Evolutionary conservation across 2,113 vertebrate species (phyloP), one percentile per base, ranked within the genome.

Genomic region (Plestiodon gilberti): DNA sequence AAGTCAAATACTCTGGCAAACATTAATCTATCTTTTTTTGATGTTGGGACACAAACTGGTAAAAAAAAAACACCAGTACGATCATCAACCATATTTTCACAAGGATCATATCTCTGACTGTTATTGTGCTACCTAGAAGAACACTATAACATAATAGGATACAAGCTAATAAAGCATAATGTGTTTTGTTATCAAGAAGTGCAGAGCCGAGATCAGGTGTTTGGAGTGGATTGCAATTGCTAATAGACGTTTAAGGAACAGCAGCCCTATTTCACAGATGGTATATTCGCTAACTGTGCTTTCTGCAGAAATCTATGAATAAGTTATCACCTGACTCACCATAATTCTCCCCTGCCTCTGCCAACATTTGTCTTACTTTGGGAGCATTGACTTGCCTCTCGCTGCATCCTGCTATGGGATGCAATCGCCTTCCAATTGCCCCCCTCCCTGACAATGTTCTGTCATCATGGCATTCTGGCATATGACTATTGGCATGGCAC

Each of bases 261-360:
- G 83, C 78, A n/a, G 76, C 62, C 33, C 79, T 94, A 86, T 94
- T 94, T 95, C 93, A 92, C 94, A 95, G 94, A 95, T 90, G 93
- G 93, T 78, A 30, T 89, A 90, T 86, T 93, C 83, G 88, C 88
- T 91, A 95, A 85, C 89, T 92, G 88, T 91, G 84, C 80, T 88
- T 94, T 94, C 89, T 94, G 85, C 82, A 25, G 91, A 94, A 91
- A 75, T 89, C 91, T 92, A 90, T 93, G 94, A 95, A 95, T 94
- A 95, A 94, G 92, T 94, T 92, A 95, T 91, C 92, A 93, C 91
- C 91, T 92, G 61, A 87, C 89, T 91, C 83, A 88, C 65, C 85
- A 90, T 87, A 76, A 89, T 84, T 88, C 91, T 57, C 93, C 81
- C 88, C 74, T 23, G 90, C 83, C 92, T 92, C 91, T 87, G 86